Percentiles rank a stretch among this genome's conserved stretches.
Conservation (phyloP, 2,113 vertebrate species). For the Elaphurus davidianus region DNA sequence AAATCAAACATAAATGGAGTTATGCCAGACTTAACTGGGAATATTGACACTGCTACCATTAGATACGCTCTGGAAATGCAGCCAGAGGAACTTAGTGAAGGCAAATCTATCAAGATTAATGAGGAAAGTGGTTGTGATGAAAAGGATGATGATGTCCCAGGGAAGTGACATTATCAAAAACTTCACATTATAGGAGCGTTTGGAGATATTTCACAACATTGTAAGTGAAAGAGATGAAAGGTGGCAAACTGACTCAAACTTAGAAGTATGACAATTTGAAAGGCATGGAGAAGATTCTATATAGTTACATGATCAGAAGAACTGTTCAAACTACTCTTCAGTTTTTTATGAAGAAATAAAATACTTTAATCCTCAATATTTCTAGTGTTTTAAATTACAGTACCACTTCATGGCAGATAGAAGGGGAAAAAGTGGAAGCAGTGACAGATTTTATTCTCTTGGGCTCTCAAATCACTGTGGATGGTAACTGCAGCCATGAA, state of each 20-base stretch:
- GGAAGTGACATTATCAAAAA: not conserved
- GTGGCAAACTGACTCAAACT: not conserved
- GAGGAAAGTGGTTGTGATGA: not conserved
- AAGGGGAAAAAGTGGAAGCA: not conserved
- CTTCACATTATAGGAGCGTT: not conserved
- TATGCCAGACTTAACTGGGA: not conserved
- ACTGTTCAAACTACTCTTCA: not conserved
- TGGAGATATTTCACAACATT: not conserved
- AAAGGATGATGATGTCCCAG: not conserved
- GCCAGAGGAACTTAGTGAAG: not conserved
- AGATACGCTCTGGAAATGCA: not conserved
- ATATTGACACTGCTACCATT: not conserved
- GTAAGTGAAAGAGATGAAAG: conserved; percentile 23
- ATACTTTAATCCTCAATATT: not conserved
- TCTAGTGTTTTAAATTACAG: not conserved
- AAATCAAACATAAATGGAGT: not conserved
- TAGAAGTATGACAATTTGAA: not conserved
- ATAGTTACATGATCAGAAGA: not conserved
- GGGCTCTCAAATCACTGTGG: not conserved
- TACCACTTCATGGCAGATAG: not conserved
- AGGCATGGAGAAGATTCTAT: not conserved
- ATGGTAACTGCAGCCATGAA: not conserved
- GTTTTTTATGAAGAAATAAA: not conserved
- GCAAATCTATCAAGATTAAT: not conserved
- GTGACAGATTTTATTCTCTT: not conserved